phyloP scores from a whole-genome alignment of 2,888 invertebrate species.

The Nemoura dubitans region DNA sequence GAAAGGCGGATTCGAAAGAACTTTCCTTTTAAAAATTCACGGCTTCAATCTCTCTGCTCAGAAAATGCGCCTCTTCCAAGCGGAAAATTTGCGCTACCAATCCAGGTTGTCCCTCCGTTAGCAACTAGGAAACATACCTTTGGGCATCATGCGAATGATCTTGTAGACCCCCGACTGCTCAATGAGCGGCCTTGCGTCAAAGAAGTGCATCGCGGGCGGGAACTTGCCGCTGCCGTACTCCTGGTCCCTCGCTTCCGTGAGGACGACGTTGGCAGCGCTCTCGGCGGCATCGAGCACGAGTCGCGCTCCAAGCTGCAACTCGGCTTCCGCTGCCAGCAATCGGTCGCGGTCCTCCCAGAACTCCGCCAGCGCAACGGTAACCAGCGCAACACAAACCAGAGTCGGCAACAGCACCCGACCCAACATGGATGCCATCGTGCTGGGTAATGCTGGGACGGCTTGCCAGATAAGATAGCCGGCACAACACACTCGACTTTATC shows the following conservation, averaged over 20 bases:
- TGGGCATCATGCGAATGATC: constrained; percentile 75
- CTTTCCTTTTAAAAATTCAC: too few species aligned
- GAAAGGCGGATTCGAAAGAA: too few species aligned
- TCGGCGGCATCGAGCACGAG: background rate
- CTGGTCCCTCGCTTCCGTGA: background rate
- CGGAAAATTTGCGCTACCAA: too few species aligned
- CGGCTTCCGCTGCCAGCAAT: background rate
- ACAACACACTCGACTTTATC: too few species aligned
- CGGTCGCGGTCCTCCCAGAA: constrained; percentile 19
- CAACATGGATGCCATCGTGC: background rate
- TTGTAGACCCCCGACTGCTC: constrained; percentile 71
- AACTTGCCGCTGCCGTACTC: constrained; percentile 58
- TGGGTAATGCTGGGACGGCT: background rate
- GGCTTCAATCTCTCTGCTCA: too few species aligned
- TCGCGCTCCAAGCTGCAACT: background rate
- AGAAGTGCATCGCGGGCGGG: constrained; percentile 73
- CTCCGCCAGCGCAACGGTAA: background rate
- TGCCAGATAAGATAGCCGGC: background rate
- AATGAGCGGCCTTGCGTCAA: constrained; percentile 68
- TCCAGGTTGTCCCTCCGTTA: too few species aligned
- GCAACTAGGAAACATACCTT: constrained; percentile 60
- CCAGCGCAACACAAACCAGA: background rate
- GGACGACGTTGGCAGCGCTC: background rate
- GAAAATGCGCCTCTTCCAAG: too few species aligned
- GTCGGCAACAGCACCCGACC: background rate